Conservation (phyloP, 23 tunicate genomes). For the Oikopleura dioica region DNA sequence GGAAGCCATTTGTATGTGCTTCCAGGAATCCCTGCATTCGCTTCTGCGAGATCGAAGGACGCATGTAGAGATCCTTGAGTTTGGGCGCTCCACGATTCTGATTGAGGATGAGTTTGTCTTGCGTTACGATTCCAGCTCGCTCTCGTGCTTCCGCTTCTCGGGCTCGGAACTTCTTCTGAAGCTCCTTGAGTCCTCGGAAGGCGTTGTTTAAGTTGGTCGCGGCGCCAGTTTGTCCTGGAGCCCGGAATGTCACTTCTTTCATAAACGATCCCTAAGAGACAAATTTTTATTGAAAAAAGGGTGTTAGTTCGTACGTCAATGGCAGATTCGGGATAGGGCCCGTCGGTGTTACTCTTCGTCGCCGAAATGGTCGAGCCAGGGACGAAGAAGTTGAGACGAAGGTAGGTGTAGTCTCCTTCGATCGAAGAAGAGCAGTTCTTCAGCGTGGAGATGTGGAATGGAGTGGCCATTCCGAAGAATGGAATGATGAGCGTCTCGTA, state of each 20-base stretch:
- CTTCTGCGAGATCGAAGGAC: constrained; percentile 64
- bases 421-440: constrained; percentile 83
- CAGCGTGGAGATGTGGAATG: constrained; percentile 82
- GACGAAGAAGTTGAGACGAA: constrained; percentile 81
- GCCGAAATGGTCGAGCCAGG: constrained; percentile 22
- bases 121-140: constrained; percentile 82
- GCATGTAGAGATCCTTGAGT: constrained; percentile 68
- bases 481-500: constrained; percentile 84
- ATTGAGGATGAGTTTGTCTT: constrained; percentile 79
- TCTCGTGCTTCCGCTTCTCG: constrained; percentile 86
- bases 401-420: constrained; percentile 87
- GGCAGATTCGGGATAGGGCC: neutral
- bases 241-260: too few species aligned
- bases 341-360: neutral
- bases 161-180: constrained; percentile 84
- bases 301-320: neutral
- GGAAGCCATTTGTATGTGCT: constrained; percentile 92
- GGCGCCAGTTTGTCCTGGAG: too few species aligned
- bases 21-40: constrained; percentile 89
- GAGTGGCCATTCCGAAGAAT: constrained; percentile 72
- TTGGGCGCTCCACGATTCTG: constrained; percentile 77
- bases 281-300: neutral
- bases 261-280: too few species aligned
- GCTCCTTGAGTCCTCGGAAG: constrained; percentile 70
- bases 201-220: constrained; percentile 61